phyloP scores from a whole-genome alignment of 2,888 invertebrate species.

The Eilema caniola region DNA sequence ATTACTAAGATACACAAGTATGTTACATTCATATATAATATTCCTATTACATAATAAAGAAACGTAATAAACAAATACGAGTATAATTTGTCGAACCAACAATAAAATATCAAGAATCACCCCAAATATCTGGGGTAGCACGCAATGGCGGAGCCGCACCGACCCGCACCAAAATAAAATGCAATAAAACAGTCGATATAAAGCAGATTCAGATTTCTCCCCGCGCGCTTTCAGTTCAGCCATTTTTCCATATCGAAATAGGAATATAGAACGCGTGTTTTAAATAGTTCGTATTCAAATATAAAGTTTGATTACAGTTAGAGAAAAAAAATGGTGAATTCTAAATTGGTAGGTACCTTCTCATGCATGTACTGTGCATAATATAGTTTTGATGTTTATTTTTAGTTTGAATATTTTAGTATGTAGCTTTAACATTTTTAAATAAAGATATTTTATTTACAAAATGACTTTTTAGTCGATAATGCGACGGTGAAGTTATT shows the following conservation, averaged over 20 bases:
- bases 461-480: too few relatives aligned
- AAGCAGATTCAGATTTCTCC: slow-evolving; percentile 49
- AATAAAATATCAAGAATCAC: background rate
- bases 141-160: slow-evolving; percentile 36
- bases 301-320: background rate
- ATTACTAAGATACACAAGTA: background rate
- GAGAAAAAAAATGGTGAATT: too few relatives aligned
- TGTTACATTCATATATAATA: background rate
- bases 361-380: too few relatives aligned
- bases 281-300: slow-evolving; percentile 23
- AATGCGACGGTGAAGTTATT: too few relatives aligned
- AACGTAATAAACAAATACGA: background rate
- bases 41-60: background rate
- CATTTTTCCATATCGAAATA: slow-evolving; percentile 25
- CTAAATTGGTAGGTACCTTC: too few relatives aligned
- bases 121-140: slow-evolving; percentile 27
- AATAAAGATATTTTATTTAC: too few relatives aligned
- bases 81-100: background rate
- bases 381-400: too few relatives aligned
- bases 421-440: too few relatives aligned
- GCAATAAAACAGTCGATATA: slow-evolving; percentile 67
- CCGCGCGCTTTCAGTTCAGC: slow-evolving; percentile 11
- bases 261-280: slow-evolving; percentile 24
- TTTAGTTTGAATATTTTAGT: too few relatives aligned
- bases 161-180: slow-evolving; percentile 66